phyloP scores from a whole-genome alignment of 2,113 vertebrate species.

The Corvus cornix region DNA sequence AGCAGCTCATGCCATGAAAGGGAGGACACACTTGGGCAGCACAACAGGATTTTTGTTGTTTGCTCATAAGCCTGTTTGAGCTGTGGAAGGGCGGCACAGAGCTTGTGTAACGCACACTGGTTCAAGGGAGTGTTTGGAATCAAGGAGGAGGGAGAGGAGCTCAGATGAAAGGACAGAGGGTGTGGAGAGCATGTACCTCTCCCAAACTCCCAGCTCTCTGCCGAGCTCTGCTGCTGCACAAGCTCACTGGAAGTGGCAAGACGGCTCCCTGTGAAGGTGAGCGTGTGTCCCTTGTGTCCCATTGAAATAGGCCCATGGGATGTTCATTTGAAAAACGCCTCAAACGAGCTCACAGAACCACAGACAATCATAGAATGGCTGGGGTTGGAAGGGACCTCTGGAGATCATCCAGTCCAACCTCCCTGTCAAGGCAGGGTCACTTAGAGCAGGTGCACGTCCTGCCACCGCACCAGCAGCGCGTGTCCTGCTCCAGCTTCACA shows the following conservation, averaged over 20 bases:
- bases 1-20: not conserved
- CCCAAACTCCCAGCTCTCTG: not conserved
- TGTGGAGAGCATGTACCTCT: not conserved
- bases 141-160: not conserved
- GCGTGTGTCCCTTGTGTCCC: accelerated
- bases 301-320: accelerated
- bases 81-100: not conserved
- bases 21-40: not conserved
- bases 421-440: not conserved
- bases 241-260: not conserved
- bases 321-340: not conserved
- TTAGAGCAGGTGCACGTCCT: not conserved
- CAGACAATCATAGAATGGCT: not conserved
- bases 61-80: not conserved
- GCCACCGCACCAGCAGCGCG: accelerated
- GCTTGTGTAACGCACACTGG: not conserved
- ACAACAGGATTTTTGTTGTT: not conserved
- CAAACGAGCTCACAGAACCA: not conserved
- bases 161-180: not conserved
- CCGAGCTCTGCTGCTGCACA: not conserved
- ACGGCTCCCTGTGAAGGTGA: not conserved
- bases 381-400: not conserved
- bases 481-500: not conserved
- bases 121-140: not conserved
- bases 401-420: not conserved